These are phyloP conservation scores for Coenonympha glycerion DNA, from an alignment of 2,888 invertebrate species.

Conservation along the genomic window DNA sequence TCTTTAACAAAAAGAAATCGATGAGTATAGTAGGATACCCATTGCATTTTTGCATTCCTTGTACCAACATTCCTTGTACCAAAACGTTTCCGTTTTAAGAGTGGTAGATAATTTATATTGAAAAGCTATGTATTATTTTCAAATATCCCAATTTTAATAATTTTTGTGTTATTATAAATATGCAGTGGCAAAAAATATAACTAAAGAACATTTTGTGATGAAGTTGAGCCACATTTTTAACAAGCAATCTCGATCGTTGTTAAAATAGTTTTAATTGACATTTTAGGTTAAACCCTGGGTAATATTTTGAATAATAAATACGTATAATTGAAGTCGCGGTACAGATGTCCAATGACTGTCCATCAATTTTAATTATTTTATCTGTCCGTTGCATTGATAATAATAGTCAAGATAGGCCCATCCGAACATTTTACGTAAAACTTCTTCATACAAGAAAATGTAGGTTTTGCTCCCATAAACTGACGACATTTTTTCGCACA, in stretches of 20 bases:
- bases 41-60: conserved; percentile 25
- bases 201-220: background rate
- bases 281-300: background rate
- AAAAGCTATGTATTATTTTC: too few species aligned
- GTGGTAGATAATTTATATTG: background rate
- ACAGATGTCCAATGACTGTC: conserved; percentile 4
- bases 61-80: conserved; percentile 1
- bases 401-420: too few species aligned
- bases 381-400: too few species aligned
- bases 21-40: conserved; percentile 20
- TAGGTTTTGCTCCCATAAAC: too few species aligned
- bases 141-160: background rate
- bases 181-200: too few species aligned
- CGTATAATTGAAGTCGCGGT: conserved; percentile 8
- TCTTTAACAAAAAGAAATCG: conserved; percentile 21
- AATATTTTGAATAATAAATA: conserved; percentile 15
- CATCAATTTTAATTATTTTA: conserved; percentile 23
- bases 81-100: conserved; percentile 3
- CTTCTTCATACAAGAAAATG: too few species aligned
- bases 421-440: too few species aligned
- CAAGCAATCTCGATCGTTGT: background rate
- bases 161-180: background rate
- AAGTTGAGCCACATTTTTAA: background rate
- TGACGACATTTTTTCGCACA: too few species aligned
- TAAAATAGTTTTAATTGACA: conserved; percentile 2